Conservation (phyloP, 2,797 vertebrate genomes). For the Diglossa cyanea region DNA sequence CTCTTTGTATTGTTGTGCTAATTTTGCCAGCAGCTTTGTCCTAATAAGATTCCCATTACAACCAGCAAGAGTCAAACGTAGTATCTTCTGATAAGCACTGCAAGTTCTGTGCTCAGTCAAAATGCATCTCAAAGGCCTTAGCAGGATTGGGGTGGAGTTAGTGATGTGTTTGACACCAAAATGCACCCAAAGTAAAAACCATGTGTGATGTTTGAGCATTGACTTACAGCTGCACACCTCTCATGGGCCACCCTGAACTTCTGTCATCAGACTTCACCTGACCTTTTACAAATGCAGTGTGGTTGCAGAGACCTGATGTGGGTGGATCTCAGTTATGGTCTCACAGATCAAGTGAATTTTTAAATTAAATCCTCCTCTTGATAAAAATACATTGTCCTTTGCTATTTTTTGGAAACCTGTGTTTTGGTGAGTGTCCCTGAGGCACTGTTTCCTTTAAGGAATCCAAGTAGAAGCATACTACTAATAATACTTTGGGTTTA, state of each 20-base stretch:
- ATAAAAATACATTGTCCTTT: not conserved
- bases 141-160: not conserved
- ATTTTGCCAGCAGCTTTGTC: not conserved
- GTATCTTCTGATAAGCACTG: not conserved
- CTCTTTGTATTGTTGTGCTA: rapidly evolving
- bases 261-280: not conserved
- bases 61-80: not conserved
- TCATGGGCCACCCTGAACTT: not conserved
- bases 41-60: not conserved
- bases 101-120: not conserved
- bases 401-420: not conserved
- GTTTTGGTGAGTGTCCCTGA: not conserved
- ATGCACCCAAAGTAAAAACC: not conserved
- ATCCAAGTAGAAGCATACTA: not conserved
- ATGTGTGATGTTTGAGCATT: not conserved
- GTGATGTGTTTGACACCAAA: not conserved
- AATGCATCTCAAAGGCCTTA: not conserved
- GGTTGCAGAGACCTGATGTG: not conserved
- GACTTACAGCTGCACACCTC: not conserved
- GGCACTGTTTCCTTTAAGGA: not conserved
- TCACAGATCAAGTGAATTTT: not conserved
- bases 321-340: not conserved
- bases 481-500: not conserved
- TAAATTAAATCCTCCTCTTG: not conserved
- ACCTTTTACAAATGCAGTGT: not conserved